Base-by-base conservation (phyloP, 2,797 vertebrate species). In the Ctenopoma multispine region DNA sequence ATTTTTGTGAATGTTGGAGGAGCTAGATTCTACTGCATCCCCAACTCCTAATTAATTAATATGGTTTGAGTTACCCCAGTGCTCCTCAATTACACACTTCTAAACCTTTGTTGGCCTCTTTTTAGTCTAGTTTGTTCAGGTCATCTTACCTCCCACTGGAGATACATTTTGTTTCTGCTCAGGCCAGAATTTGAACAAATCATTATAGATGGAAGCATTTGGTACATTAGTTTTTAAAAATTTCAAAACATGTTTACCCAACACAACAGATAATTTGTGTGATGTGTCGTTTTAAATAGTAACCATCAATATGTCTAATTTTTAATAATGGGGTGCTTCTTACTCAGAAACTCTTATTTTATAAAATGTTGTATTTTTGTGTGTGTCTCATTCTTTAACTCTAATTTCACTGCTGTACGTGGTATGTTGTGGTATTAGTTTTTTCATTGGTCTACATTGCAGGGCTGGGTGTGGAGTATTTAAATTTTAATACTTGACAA, bases 161-260 rank as follows among this genome's bases (percentile, higher is more conserved):
- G 59, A 9, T 36, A 57, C 67, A 43, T 80, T 80, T 80, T 61
- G 75, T 84, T 85, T 89, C 88, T 80, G 44, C 72, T 77, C 56
- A 21, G 50, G 50, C 24, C 63, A 61, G 77, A 53, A 58, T 53
- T 62, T 82, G 74, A 82, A 55, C n/a, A 36, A 46, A 83, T 75
- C 51, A 65, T 82, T 31, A 17, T 46, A 34, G 61, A 55, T 23
- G 53, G 46, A 74, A 49, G 56, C 34, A 13, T 49, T 1, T 21
- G 34, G 1, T 1, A 21, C 15, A 31, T 55, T 1, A 12, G 36
- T 47, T 76, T 67, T 71, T 4, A 13, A 50, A 40, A 11, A 17
- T 79, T 85, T 75, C 77, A 65, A 58, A 41, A 23, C 51, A 18
- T 31, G 43, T 72, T 57, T 60, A 4, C 34, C 12, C 57, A 31